A percentile compares a stretch with the other conserved stretches of the same genome.
Evolutionary conservation across 2,113 vertebrate species (phyloP).

Genomic region (Dipodomys stephensi): DNA sequence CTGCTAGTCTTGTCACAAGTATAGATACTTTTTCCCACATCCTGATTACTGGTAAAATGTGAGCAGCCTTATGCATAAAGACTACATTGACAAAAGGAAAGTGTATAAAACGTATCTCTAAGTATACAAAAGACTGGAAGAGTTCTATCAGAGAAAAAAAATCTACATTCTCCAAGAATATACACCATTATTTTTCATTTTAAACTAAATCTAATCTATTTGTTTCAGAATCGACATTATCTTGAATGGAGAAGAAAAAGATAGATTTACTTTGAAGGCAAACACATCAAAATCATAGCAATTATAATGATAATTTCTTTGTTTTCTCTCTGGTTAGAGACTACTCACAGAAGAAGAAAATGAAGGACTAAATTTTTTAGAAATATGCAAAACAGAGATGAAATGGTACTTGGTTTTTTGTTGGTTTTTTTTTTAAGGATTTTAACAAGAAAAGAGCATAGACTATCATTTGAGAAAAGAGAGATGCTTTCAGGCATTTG

Average conservation of each 20-base stretch:
- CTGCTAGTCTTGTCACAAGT: slow-evolving; percentile 45
- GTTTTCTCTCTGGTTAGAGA: slow-evolving; percentile 54
- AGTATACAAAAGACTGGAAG: slow-evolving; percentile 62
- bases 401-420: background rate
- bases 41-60: slow-evolving; percentile 70
- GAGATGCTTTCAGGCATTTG: slow-evolving; percentile 8
- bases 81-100: slow-evolving; percentile 31
- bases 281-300: slow-evolving; percentile 50
- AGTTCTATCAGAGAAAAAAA: slow-evolving; percentile 22
- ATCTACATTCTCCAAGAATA: slow-evolving; percentile 28
- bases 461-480: slow-evolving; percentile 13
- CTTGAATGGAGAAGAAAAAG: slow-evolving; percentile 54
- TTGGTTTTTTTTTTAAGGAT: background rate
- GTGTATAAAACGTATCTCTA: slow-evolving; percentile 78
- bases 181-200: slow-evolving; percentile 40
- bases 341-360: slow-evolving; percentile 9
- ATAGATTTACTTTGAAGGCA: slow-evolving; percentile 43
- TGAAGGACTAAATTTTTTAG: slow-evolving; percentile 31
- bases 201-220: slow-evolving; percentile 58
- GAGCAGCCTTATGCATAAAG: slow-evolving; percentile 58
- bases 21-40: slow-evolving; percentile 52
- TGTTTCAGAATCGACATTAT: slow-evolving; percentile 1
- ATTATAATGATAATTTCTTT: slow-evolving; percentile 44
- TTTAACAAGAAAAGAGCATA: background rate
- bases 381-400: slow-evolving; percentile 12